Evolutionary conservation across 2,888 invertebrate species (phyloP).

Genomic region (Adelognathus sp.): DNA sequence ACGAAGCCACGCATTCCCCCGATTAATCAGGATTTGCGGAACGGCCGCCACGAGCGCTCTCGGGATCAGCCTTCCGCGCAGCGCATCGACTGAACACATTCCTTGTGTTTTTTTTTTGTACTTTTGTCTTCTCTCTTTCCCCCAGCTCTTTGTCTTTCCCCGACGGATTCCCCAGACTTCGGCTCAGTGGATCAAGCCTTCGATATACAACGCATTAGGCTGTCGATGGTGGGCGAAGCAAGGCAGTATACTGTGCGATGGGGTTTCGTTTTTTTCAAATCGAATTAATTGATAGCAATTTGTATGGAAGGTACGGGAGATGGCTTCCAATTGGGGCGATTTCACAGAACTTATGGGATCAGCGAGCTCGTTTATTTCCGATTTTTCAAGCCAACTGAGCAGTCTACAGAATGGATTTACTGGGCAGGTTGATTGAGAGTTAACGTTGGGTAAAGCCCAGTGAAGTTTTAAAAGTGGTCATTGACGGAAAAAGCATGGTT

Average conservation of each 20-base stretch:
- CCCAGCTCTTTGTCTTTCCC: constrained; percentile 11
- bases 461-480: no score
- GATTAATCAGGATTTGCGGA: constrained; percentile 64
- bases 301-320: neutral
- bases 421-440: no score
- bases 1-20: constrained; percentile 54
- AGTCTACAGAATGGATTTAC: no score
- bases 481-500: no score
- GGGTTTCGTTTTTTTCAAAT: neutral
- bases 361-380: no score
- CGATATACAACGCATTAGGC: neutral
- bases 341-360: neutral
- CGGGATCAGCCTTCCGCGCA: constrained; percentile 42
- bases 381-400: no score
- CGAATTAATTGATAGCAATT: neutral
- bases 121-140: constrained; percentile 10
- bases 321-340: neutral
- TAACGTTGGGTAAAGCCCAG: no score
- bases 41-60: constrained; percentile 33
- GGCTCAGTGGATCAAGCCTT: constrained; percentile 5
- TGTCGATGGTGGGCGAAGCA: neutral
- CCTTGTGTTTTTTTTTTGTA: constrained; percentile 14
- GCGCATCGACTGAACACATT: constrained; percentile 29
- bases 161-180: constrained; percentile 21
- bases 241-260: neutral